Conservation (phyloP, 92 coral and sea anemone genomes). For the Epizoanthus stellaris region DNA sequence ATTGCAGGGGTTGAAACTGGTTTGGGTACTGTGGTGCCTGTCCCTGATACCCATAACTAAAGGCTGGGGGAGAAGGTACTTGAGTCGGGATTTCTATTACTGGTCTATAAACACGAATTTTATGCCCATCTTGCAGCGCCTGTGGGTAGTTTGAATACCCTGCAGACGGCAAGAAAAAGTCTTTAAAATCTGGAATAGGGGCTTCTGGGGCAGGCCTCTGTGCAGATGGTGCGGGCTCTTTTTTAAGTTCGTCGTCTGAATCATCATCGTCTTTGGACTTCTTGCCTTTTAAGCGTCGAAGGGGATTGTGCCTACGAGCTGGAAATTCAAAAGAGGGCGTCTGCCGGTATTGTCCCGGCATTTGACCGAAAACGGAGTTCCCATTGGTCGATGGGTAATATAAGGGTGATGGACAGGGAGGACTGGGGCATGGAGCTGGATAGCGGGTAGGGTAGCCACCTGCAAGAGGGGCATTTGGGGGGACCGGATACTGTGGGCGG, state of each 20-base stretch:
- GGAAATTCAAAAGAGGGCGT: neutral
- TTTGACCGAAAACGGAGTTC: neutral
- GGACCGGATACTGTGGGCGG: neutral
- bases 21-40: conserved; percentile 1
- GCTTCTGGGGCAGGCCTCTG: conserved; percentile 3
- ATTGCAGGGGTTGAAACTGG: conserved; percentile 16
- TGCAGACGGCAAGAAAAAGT: conserved; percentile 11
- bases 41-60: conserved; percentile 9
- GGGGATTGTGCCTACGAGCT: conserved; percentile 34
- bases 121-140: conserved; percentile 40
- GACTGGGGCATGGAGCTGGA: conserved; percentile 10
- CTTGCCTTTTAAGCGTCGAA: conserved; percentile 15
- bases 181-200: conserved; percentile 19
- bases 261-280: neutral
- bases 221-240: neutral
- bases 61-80: conserved; percentile 15
- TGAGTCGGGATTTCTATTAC: conserved; percentile 40
- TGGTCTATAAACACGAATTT: conserved; percentile 52
- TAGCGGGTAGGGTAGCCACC: conserved; percentile 9
- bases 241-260: neutral
- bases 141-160: conserved; percentile 20
- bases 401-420: conserved; percentile 8
- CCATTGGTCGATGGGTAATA: neutral
- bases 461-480: neutral
- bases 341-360: conserved; percentile 1